Conservation (phyloP, 2,888 invertebrate species). For the Latrodectus hesperus region DNA sequence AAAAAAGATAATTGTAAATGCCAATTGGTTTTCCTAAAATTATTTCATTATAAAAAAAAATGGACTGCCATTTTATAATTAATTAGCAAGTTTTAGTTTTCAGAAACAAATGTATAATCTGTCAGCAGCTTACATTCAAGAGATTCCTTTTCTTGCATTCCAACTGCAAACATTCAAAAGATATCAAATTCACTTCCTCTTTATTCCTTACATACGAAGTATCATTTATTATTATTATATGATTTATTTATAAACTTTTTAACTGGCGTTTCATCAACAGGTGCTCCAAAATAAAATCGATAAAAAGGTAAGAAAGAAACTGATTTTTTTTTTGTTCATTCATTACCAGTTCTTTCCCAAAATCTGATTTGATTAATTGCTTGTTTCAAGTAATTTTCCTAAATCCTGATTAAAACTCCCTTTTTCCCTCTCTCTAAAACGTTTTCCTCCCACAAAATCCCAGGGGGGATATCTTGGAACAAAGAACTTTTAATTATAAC, state of each 20-base stretch:
- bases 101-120: no score
- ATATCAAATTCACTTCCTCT: no score
- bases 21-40: no score
- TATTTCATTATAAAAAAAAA: no score
- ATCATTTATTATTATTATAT: no score
- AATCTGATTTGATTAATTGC: conserved; percentile 60
- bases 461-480: conserved; percentile 14
- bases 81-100: no score
- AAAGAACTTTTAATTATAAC: conserved; percentile 66
- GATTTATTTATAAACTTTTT: background rate
- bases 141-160: no score
- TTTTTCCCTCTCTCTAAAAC: background rate
- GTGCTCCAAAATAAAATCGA: background rate
- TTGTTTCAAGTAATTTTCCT: conserved; percentile 48
- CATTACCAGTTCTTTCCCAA: conserved; percentile 7
- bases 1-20: no score
- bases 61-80: no score
- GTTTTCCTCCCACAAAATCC: conserved; percentile 16
- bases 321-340: conserved; percentile 3
- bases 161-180: no score
- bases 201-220: no score
- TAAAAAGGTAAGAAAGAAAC: background rate
- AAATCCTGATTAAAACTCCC: conserved; percentile 65
- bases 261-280: background rate
- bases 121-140: no score